These are phyloP conservation scores for Drosophila erecta DNA, from an alignment of 1,140 invertebrate genomes.

Conservation along the genomic window DNA sequence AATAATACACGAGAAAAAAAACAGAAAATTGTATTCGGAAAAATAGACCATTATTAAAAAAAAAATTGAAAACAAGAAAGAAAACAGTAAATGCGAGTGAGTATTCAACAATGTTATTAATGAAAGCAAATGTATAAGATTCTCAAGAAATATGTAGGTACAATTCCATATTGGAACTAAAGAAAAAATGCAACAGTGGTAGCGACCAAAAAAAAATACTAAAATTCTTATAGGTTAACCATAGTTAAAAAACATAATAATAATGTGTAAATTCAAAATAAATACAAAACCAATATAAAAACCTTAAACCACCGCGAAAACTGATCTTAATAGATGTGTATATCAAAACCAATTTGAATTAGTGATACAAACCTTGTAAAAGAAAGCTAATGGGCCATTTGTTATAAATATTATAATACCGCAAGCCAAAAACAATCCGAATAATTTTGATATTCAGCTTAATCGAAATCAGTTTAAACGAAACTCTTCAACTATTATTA, in stretches of 20 bases:
- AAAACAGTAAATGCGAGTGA: slow-evolving; percentile 4
- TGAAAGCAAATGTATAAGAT: not conserved
- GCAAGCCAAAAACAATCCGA: too few species aligned
- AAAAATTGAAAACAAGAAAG: not conserved
- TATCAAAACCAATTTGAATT: too few species aligned
- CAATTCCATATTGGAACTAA: not conserved
- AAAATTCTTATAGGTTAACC: not conserved
- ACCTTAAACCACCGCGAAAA: slow-evolving; percentile 1
- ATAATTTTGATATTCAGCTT: too few species aligned
- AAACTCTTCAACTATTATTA: too few species aligned
- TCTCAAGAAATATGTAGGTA: not conserved
- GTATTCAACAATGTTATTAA: not conserved
- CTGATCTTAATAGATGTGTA: too few species aligned
- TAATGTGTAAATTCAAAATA: not conserved
- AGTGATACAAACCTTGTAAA: too few species aligned
- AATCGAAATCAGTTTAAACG: too few species aligned
- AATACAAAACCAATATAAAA: slow-evolving; percentile 25
- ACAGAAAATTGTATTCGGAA: not conserved
- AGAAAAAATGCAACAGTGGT: not conserved
- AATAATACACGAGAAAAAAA: not conserved
- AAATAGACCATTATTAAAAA: not conserved
- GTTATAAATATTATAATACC: too few species aligned
- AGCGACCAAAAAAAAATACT: not conserved
- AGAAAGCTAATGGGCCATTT: too few species aligned
- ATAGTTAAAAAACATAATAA: not conserved